Conservation (phyloP, 2,888 invertebrate genomes). For the Drosophila kokeensis region DNA sequence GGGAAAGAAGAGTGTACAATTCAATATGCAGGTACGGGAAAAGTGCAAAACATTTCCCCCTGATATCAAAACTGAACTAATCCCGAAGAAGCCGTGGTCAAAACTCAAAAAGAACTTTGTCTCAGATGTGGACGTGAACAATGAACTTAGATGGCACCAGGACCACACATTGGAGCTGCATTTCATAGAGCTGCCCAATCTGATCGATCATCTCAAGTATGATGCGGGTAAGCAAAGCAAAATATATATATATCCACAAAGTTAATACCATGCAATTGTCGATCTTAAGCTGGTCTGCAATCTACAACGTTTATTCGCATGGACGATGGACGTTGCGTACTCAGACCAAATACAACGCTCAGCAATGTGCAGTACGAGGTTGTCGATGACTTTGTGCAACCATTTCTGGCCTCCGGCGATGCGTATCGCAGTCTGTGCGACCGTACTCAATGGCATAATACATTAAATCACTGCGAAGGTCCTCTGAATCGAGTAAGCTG, state of each 20-base stretch:
- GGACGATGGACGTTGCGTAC: constrained; percentile 85
- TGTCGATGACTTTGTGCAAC: constrained; percentile 83
- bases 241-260: neutral
- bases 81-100: neutral
- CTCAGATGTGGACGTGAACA: constrained; percentile 47
- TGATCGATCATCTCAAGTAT: constrained; percentile 80
- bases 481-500: constrained; percentile 63
- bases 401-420: constrained; percentile 83
- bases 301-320: constrained; percentile 86
- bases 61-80: neutral
- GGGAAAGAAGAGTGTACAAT: neutral
- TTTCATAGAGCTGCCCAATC: constrained; percentile 41
- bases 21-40: constrained; percentile 2
- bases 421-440: constrained; percentile 80
- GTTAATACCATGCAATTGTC: too few relatives aligned
- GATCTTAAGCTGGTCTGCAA: constrained; percentile 87
- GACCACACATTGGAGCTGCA: constrained; percentile 28
- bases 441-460: constrained; percentile 62
- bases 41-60: neutral
- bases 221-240: constrained; percentile 60
- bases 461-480: constrained; percentile 27
- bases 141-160: constrained; percentile 43
- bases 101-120: constrained; percentile 46
- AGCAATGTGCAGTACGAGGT: constrained; percentile 86
- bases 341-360: constrained; percentile 85